Evolutionary conservation across 2,888 invertebrate genomes (phyloP), one percentile per base, ranked within the genome.

Genomic region (Scaptomyza flava): DNA sequence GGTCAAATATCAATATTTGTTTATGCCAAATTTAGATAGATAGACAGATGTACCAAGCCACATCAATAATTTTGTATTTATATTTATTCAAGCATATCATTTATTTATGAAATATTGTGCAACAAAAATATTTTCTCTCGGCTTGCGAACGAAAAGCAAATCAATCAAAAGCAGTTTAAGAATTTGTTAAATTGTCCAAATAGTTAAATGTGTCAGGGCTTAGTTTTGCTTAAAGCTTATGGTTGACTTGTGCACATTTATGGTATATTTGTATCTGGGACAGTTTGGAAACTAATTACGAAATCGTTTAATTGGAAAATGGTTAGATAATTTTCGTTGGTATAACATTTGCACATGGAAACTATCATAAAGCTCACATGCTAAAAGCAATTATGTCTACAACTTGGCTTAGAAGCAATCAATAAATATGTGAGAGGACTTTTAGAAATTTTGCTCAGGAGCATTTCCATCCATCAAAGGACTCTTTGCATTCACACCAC

Each of bases 401-500:
- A 64, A 41, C 8, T 30, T 17, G 58, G 11, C 38, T n/a, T 6
- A 33, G 17, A 17, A 17, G 41, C 46, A 84, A 81, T 84, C 79
- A 64, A 79, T 84, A 81, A 78, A 60, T 75, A 54, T 42, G 70
- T 48, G 46, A 52, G 48, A 48, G 53, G 38, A 48, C 42, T 23
- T 51, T 60, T 53, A 43, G 7, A 17, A 43, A 43, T 52, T 48
- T 51, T 53, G n/a, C 33, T 12, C 23, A 46, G 51, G 38, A 54
- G 45, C 62, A 41, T 33, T 34, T 38, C 20, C 43, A 70, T 41
- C 65, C 81, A 84, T 82, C 87, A 82, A 82, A 82, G 81, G 81
- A 73, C 77, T 67, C 68, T 61, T 73, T 72, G 57, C 66, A 81
- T 81, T 68, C 85, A 87, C 82, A 87, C 77, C 87, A 81, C 85